phyloP scores from a whole-genome alignment of 1,140 invertebrate genomes.

The Heliconius hewitsoni region DNA sequence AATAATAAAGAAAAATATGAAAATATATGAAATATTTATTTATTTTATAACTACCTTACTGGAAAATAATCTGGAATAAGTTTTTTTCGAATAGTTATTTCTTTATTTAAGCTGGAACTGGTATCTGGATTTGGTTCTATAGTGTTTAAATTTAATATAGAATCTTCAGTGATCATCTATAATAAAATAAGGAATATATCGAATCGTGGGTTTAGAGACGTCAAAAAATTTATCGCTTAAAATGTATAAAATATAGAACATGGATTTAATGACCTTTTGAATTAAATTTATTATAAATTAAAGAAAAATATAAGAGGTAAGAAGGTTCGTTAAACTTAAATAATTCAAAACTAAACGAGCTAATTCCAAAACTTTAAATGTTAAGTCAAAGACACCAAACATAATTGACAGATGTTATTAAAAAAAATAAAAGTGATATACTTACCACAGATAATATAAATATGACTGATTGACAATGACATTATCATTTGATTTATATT shows the following conservation, averaged over 20 bases:
- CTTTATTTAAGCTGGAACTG: neutral
- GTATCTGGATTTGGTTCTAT: conserved; percentile 2
- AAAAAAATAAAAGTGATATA: neutral
- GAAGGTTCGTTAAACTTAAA: neutral
- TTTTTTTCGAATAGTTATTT: conserved; percentile 23
- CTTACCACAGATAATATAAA: neutral
- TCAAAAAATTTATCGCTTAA: neutral
- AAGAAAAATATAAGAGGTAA: neutral
- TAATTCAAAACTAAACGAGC: neutral
- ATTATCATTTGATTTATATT: too few relatives aligned
- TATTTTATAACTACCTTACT: conserved; percentile 17
- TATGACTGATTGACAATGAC: neutral
- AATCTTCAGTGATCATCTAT: conserved; percentile 19
- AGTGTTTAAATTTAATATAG: conserved; percentile 4
- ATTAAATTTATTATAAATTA: neutral
- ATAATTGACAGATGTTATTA: neutral
- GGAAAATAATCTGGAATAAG: conserved; percentile 32
- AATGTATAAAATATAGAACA: neutral
- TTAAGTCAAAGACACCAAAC: neutral
- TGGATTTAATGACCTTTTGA: neutral
- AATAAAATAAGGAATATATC: neutral
- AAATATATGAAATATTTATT: neutral
- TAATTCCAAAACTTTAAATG: too few relatives aligned
- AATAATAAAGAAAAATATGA: neutral
- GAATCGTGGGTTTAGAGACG: neutral